These are phyloP conservation scores for Synodontis membranacea DNA, from an alignment of 2,113 vertebrate genomes.

Conservation along the genomic window DNA sequence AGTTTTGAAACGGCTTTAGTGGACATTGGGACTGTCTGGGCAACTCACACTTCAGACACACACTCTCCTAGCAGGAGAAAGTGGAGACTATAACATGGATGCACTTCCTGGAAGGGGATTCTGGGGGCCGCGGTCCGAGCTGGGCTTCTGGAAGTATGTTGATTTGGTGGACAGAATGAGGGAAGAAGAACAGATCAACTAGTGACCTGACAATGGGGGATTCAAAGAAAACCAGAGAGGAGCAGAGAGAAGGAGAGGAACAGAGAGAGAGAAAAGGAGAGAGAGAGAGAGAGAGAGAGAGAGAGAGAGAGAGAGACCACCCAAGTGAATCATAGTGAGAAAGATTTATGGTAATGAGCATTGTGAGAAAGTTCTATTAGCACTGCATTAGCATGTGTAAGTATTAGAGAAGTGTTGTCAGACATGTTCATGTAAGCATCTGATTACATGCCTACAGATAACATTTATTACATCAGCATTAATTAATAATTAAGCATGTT, in stretches of 20 bases:
- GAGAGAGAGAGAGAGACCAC: slow-evolving; percentile 76
- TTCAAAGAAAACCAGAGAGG: neutral
- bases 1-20: slow-evolving; percentile 86
- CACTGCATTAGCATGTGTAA: slow-evolving; percentile 18
- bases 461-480: neutral
- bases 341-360: slow-evolving; percentile 54
- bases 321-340: slow-evolving; percentile 69
- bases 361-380: slow-evolving; percentile 39
- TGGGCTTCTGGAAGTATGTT: slow-evolving; percentile 2
- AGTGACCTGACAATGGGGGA: neutral
- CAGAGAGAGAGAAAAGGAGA: slow-evolving; percentile 17
- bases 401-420: neutral
- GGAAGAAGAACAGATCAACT: neutral
- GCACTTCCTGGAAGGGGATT: slow-evolving; percentile 20
- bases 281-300: slow-evolving; percentile 22
- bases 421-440: neutral
- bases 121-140: neutral
- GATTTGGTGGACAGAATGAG: neutral
- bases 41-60: slow-evolving; percentile 50
- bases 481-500: neutral
- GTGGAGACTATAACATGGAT: slow-evolving; percentile 39
- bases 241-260: neutral
- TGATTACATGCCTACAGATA: neutral
- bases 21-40: slow-evolving; percentile 81
- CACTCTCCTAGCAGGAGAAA: neutral